Base-by-base conservation (phyloP, 1,140 invertebrate species). In the Tigriopus japonicus region DNA sequence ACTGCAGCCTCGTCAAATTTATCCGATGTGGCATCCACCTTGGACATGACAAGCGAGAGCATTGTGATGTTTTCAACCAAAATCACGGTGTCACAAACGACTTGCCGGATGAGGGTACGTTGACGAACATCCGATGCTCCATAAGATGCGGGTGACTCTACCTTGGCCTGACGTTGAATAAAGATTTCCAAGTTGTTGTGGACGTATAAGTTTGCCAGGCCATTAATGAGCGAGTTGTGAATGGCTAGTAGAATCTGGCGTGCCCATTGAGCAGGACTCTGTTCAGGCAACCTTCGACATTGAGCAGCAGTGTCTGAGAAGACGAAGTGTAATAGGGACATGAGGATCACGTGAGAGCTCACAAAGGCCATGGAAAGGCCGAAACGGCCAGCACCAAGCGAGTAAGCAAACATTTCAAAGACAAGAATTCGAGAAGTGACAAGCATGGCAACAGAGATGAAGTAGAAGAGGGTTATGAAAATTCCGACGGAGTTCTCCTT, bases 341-440 rank as follows among this genome's bases (percentile, higher is more conserved):
- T 28, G 5, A 58, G 28, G 12, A 43, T 2, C 17, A 58, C 42
- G 55, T 58, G 55, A 40, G 15, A 40, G 12, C 17, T 17, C n/a
- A 58, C 42, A n/a, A 15, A 28, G 21, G 42, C 42, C 14, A 58
- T 28, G 28, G 55, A 28, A 5, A 6, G 17, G 15, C 41, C 24
- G 42, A 58, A 58, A 23, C 6, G 23, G n/a, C 55, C 55, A 41
- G 55, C 28, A 14, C 55, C 55, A 19, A 58, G 55, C 28, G 35
- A 58, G 14, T 41, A 41, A n/a, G 55, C 55, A 58, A 58, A 58
- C 55, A 58, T 58, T 42, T 58, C 21, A 40, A 58, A 58, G 28
- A 17, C 35, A 17, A 58, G 55, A 13, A 58, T 58, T 42, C 55
- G 23, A 15, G 55, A 17, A 14, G 42, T 58, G 28, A 58, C 55